Evolutionary conservation across 2,113 vertebrate species (phyloP).

Genomic region (Sylvia atricapilla): DNA sequence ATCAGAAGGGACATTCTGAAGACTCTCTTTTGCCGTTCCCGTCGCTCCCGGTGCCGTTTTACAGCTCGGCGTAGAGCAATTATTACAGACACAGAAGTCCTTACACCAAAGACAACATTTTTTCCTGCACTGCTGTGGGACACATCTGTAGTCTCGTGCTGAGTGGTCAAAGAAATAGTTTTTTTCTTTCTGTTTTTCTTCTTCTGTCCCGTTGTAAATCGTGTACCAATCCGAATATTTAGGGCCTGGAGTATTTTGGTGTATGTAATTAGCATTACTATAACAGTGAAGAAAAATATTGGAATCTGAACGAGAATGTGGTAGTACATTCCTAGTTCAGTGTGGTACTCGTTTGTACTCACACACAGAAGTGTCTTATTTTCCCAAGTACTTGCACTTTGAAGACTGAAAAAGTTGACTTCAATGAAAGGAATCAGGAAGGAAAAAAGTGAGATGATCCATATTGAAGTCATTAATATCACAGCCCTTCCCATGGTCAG

Average conservation of each 20-base stretch:
- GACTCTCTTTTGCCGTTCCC: constrained; percentile 95
- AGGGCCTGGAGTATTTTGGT: constrained; percentile 97
- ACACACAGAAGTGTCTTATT: constrained; percentile 87
- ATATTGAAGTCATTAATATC: constrained; percentile 88
- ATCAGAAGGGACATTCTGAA: constrained; percentile 97
- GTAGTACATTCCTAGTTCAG: constrained; percentile 93
- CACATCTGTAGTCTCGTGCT: constrained; percentile 83
- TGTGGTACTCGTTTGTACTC: constrained; percentile 88
- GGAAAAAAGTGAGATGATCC: constrained; percentile 92
- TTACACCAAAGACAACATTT: constrained; percentile 89
- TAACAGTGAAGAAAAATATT: constrained; percentile 94
- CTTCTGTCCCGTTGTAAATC: constrained; percentile 90
- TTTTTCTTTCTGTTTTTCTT: constrained; percentile 96
- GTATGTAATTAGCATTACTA: constrained; percentile 97
- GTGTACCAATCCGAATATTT: constrained; percentile 95
- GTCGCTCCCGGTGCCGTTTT: constrained; percentile 91
- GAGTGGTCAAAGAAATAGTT: constrained; percentile 88
- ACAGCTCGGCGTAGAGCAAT: constrained; percentile 94
- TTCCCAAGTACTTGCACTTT: constrained; percentile 78
- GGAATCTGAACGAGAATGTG: constrained; percentile 97
- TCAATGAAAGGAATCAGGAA: constrained; percentile 98
- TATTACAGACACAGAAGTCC: constrained; percentile 96
- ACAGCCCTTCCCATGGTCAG: constrained; percentile 95
- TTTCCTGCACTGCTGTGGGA: constrained; percentile 85
- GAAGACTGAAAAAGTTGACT: constrained; percentile 90